phyloP scores from a whole-genome alignment of 1,140 invertebrate species.

The Argopecten irradians region DNA sequence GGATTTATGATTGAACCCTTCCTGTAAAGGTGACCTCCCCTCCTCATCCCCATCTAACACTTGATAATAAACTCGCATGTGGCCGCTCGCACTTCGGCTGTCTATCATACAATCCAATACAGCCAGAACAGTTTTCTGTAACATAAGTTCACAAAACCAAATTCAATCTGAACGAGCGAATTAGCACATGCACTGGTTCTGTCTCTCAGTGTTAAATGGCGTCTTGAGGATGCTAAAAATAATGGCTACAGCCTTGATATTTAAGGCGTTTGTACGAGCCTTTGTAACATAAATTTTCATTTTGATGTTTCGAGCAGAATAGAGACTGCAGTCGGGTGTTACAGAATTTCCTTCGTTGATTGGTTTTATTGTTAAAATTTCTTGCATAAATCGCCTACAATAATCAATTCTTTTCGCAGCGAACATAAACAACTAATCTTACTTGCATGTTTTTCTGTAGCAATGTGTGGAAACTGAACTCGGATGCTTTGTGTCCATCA shows the following conservation, averaged over 20 bases:
- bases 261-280: too few relatives aligned
- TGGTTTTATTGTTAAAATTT: too few relatives aligned
- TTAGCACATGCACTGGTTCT: not conserved
- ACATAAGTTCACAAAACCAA: not conserved
- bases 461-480: constrained; percentile 64
- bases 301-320: too few relatives aligned
- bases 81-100: constrained; percentile 53
- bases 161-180: not conserved
- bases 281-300: too few relatives aligned
- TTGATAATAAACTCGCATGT: constrained; percentile 64
- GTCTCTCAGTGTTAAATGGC: not conserved
- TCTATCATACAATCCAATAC: constrained; percentile 72
- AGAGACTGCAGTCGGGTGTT: too few relatives aligned
- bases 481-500: constrained; percentile 43
- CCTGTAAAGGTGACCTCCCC: constrained; percentile 59
- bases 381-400: too few relatives aligned
- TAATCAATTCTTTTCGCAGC: too few relatives aligned
- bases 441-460: constrained; percentile 59
- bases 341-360: too few relatives aligned
- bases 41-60: constrained; percentile 65
- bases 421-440: too few relatives aligned
- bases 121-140: constrained; percentile 62
- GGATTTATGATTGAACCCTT: constrained; percentile 55
- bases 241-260: too few relatives aligned
- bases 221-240: not conserved